Percentiles rank a stretch among this genome's conserved stretches.
Conservation (phyloP, 1,140 invertebrate genomes). For the Triops cancriformis region DNA sequence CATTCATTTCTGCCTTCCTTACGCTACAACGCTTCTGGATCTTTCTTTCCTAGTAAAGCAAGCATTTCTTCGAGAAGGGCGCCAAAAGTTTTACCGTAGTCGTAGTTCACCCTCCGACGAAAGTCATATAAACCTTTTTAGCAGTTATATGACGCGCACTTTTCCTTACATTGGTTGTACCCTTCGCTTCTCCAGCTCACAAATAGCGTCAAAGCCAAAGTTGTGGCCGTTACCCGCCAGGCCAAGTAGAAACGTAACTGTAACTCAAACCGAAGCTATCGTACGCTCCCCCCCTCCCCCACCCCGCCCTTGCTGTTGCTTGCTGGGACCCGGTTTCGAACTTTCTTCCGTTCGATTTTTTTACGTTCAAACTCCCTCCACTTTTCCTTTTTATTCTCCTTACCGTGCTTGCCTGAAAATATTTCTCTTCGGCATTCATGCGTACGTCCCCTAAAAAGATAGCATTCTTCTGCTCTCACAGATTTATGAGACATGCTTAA, state of each 20-base stretch:
- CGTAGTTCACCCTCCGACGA: background rate
- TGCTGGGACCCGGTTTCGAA: no score
- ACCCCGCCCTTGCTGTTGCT: background rate
- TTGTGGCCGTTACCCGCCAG: background rate
- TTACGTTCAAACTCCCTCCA: background rate
- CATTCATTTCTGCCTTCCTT: background rate
- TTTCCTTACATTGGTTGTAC: no score
- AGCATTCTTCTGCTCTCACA: background rate
- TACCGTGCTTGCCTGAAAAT: background rate
- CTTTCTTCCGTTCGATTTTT: background rate
- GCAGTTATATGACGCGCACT: background rate
- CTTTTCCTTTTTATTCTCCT: background rate
- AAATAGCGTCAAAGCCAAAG: no score
- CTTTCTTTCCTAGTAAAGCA: background rate
- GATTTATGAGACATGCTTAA: slow-evolving; percentile 10
- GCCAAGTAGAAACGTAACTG: background rate
- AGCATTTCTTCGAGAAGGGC: background rate
- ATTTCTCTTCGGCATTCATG: background rate
- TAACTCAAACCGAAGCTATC: background rate
- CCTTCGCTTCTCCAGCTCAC: no score
- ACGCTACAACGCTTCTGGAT: background rate
- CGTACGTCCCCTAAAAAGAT: background rate
- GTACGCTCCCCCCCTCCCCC: background rate
- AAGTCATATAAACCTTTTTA: background rate
- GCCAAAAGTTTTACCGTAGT: background rate